Evolutionary conservation across 37 sponge, comb jelly and placozoan genomes (phyloP).

Genomic region (Halichondria panicea): DNA sequence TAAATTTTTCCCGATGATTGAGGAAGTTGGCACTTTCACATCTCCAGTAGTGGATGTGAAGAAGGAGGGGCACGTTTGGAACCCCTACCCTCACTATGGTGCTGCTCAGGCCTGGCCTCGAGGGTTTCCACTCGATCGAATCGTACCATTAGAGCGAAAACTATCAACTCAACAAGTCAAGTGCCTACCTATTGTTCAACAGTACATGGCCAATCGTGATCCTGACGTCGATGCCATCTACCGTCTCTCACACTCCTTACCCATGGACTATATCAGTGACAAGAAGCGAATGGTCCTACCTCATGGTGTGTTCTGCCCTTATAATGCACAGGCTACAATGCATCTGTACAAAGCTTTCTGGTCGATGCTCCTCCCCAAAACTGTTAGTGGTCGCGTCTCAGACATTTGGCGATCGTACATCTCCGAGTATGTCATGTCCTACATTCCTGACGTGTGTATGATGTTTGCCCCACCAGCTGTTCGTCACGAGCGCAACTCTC

Average conservation of each 20-base stretch:
- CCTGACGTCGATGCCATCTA: slow-evolving; percentile 74
- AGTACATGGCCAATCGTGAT: slow-evolving; percentile 56
- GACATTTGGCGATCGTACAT: slow-evolving; percentile 71
- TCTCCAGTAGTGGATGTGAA: too few relatives aligned
- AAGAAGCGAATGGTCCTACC: slow-evolving; percentile 40
- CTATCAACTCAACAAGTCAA: too few relatives aligned
- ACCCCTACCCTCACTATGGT: slow-evolving; percentile 59
- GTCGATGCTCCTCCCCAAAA: slow-evolving; percentile 51
- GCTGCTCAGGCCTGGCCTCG: slow-evolving; percentile 66
- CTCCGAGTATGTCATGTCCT: too few relatives aligned
- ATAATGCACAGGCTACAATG: slow-evolving; percentile 64
- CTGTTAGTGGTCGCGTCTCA: slow-evolving; percentile 41
- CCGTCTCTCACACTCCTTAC: slow-evolving; percentile 51
- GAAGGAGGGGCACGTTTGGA: too few relatives aligned
- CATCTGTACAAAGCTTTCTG: slow-evolving; percentile 35
- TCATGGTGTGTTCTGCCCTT: slow-evolving; percentile 43
- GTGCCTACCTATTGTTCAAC: too few relatives aligned
- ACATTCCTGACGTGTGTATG: too few relatives aligned
- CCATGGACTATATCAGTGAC: slow-evolving; percentile 34
- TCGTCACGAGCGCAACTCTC: slow-evolving; percentile 45
- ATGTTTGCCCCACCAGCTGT: slow-evolving; percentile 40
- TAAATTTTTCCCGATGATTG: too few relatives aligned
- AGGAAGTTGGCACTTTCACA: too few relatives aligned
- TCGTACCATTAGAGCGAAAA: slow-evolving; percentile 13
- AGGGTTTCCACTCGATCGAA: slow-evolving; percentile 50